Evolutionary conservation across 2,888 invertebrate species (phyloP).

Genomic region (Torymus auratus): DNA sequence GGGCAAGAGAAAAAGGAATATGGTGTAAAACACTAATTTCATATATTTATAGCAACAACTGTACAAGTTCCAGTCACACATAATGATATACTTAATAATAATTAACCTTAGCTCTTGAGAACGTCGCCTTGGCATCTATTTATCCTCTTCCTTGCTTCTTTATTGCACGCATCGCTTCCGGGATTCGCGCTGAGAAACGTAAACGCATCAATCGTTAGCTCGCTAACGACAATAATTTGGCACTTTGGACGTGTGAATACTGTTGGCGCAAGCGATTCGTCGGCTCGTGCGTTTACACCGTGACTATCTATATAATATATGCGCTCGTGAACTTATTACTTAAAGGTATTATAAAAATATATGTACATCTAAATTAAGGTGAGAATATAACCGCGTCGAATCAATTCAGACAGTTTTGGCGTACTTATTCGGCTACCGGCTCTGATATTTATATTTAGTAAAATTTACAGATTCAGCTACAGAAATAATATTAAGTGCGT

Average conservation of each 20-base stretch:
- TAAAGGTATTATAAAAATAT: conserved; percentile 50
- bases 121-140: conserved; percentile 10
- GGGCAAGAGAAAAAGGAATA: conserved; percentile 62
- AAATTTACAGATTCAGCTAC: too few relatives aligned
- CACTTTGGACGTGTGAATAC: conserved; percentile 54
- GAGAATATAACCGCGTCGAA: conserved; percentile 20
- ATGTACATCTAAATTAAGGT: conserved; percentile 32
- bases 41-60: conserved; percentile 77
- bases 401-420: conserved; percentile 17
- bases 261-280: conserved; percentile 30
- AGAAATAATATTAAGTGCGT: too few relatives aligned
- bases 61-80: conserved; percentile 75
- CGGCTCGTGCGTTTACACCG: conserved; percentile 18
- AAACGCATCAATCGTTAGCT: too few relatives aligned
- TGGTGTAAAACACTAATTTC: conserved; percentile 76
- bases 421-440: not conserved
- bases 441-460: not conserved
- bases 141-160: conserved; percentile 1
- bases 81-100: conserved; percentile 64
- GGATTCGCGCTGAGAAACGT: conserved; percentile 53
- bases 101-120: conserved; percentile 59
- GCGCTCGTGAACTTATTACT: conserved; percentile 30
- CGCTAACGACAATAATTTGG: conserved; percentile 41
- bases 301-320: not conserved
- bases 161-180: conserved; percentile 50